Conservation (phyloP, 2,797 vertebrate genomes). For the Myripristis murdjan region DNA sequence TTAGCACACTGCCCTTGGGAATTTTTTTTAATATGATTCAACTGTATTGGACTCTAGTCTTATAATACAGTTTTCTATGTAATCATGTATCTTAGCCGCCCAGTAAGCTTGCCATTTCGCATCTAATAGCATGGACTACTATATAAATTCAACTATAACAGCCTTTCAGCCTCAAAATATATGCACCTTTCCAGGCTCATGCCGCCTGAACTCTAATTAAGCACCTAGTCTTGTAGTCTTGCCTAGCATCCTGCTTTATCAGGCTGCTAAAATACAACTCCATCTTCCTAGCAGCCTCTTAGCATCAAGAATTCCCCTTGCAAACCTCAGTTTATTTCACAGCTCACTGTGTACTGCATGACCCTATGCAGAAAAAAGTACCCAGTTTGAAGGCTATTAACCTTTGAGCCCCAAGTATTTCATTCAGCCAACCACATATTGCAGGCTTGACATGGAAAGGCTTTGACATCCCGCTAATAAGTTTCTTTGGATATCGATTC, state of each 20-base stretch:
- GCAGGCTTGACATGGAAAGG: constrained; percentile 22
- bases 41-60: background rate
- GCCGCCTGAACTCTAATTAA: constrained; percentile 48
- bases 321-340: constrained; percentile 29
- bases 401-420: constrained; percentile 34
- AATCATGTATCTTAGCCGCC: background rate
- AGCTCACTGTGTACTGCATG: constrained; percentile 9
- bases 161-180: constrained; percentile 20
- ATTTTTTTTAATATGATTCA: constrained; percentile 5
- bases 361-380: constrained; percentile 22
- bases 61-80: background rate
- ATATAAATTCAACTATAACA: constrained; percentile 12
- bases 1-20: constrained; percentile 19
- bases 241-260: constrained; percentile 16
- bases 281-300: background rate
- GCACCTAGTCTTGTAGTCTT: constrained; percentile 12
- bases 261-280: constrained; percentile 18
- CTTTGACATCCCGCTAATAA: background rate
- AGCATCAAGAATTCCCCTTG: constrained; percentile 20
- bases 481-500: constrained; percentile 35
- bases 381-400: constrained; percentile 31
- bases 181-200: constrained; percentile 20
- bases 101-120: background rate
- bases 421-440: constrained; percentile 20
- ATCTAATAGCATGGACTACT: background rate